Evolutionary conservation across 2,113 vertebrate species (phyloP).

Genomic region (Erythrolamprus reginae): DNA sequence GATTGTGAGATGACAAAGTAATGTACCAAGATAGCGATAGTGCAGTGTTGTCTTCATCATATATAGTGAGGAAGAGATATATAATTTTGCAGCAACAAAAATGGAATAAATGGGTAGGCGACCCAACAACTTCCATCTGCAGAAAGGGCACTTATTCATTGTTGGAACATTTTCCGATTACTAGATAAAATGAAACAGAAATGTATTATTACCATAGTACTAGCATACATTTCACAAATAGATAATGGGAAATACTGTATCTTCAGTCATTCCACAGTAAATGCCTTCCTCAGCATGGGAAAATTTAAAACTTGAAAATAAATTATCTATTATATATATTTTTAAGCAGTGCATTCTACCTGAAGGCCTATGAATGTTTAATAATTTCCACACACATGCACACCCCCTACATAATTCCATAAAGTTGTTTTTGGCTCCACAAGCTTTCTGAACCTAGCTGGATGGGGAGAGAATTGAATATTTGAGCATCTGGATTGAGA

Average conservation of each 20-base stretch:
- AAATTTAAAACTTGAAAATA: background rate
- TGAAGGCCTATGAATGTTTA: background rate
- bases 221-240: background rate
- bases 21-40: background rate
- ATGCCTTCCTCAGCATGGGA: background rate
- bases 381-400: background rate
- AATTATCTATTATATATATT: background rate
- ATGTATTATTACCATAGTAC: background rate
- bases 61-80: background rate
- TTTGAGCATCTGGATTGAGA: background rate
- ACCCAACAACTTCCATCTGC: background rate
- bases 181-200: background rate
- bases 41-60: background rate
- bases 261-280: background rate
- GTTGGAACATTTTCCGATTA: background rate
- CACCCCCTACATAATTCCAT: background rate
- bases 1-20: background rate
- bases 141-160: background rate
- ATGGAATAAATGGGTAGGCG: background rate
- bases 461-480: background rate
- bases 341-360: background rate
- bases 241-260: background rate
- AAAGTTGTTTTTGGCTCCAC: background rate
- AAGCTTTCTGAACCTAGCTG: background rate
- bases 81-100: background rate